phyloP scores from a whole-genome alignment of 1,140 invertebrate species.

The Eriocheir sinensis region DNA sequence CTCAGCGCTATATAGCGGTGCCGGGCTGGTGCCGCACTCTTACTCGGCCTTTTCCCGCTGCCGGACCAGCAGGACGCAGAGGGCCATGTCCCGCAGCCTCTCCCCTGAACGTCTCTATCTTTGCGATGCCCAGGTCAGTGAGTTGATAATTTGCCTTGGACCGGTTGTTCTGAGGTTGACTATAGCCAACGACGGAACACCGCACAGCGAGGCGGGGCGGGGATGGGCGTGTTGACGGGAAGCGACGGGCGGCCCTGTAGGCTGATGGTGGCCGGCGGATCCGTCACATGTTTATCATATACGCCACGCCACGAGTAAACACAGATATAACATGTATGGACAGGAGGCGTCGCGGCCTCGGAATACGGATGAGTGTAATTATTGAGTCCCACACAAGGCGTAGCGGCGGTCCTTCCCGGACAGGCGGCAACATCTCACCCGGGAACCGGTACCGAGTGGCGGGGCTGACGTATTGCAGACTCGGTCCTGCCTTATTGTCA shows the following conservation, averaged over 20 bases:
- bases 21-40: background rate
- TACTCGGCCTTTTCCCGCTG: background rate
- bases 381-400: background rate
- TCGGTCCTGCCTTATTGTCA: background rate
- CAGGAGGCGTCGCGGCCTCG: background rate
- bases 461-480: background rate
- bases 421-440: background rate
- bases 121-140: background rate
- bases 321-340: background rate
- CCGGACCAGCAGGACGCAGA: background rate
- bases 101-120: background rate
- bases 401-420: background rate
- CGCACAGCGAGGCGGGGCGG: background rate
- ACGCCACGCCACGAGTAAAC: background rate
- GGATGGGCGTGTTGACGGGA: background rate
- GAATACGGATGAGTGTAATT: slow-evolving; percentile 2
- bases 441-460: background rate
- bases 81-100: background rate
- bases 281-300: background rate
- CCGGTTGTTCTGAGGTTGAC: background rate
- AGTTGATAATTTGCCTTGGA: background rate
- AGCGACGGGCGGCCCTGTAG: background rate
- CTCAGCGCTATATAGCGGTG: background rate
- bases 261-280: background rate
- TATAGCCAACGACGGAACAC: background rate